Evolutionary conservation across 2,113 vertebrate species (phyloP), one percentile per base, ranked within the genome.

Genomic region (Rhinolophus ferrumequinum): DNA sequence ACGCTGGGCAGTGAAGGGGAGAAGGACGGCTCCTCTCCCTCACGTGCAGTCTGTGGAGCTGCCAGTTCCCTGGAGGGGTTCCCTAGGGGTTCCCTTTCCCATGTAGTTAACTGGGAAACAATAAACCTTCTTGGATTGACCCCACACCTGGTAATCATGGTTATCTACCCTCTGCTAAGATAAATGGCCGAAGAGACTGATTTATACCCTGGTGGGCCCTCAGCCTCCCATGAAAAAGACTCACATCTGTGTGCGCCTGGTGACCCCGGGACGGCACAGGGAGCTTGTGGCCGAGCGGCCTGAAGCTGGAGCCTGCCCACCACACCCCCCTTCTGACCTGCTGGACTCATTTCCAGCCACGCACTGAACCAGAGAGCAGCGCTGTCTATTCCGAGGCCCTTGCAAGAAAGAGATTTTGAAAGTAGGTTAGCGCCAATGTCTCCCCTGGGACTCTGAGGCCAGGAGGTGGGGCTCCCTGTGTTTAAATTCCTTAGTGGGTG

Each of bases 301-400:
- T n/a, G 33, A 44, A 38, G 54, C 35, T 0, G 0, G 28, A 21
- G 26, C 67, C 64, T 0, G 0, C 4, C 52, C 10, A 3, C 19
- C 81, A 5, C 2, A 47, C 64, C 18, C 0, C 1, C 24, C 2
- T 13, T 50, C 41, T 4, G 10, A 24, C 47, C 81, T 0, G 0
- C 10, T 44, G 95, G 72, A 28, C 28, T 52, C 72, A 0, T 21
- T 84, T 88, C 84, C 41, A 80, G 70, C 26, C 14, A 2, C 5
- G 5, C 33, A 12, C 0, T 1, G 41, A 73, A 54, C 16, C n/a
- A 73, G 21, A 64, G 52, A 82, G 80, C 82, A 14, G 35, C 22
- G 1, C 60, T 15, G 66, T 47, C 75, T 83, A 41, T 22, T 38
- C 70, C 9, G 77, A 94, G 88, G 38, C 77, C 24, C 10, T 7